These are phyloP conservation scores for Cepaea hortensis DNA, from an alignment of 2,888 invertebrate genomes.

Conservation along the genomic window DNA sequence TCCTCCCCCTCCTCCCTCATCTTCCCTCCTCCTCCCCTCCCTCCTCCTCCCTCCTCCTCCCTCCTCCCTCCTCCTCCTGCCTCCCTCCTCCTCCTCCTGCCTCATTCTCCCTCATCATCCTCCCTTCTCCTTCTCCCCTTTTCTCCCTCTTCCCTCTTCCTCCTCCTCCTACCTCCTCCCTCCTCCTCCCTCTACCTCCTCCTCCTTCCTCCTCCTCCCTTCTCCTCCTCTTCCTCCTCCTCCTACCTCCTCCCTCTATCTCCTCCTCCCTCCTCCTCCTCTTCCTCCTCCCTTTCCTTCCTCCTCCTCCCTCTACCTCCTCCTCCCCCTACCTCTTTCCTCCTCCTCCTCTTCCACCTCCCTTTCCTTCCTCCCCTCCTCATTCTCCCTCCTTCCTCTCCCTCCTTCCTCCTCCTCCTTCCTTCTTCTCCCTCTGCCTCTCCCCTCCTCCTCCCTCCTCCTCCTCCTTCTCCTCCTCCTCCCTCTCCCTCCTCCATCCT, in stretches of 20 bases:
- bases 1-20: too few relatives aligned
- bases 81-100: too few relatives aligned
- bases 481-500: too few relatives aligned
- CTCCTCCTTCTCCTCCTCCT: slow-evolving; percentile 1
- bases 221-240: too few relatives aligned
- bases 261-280: too few relatives aligned
- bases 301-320: too few relatives aligned
- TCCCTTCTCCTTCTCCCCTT: background rate
- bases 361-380: background rate
- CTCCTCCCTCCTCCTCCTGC: too few relatives aligned
- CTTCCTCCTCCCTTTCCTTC: background rate
- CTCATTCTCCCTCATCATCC: background rate
- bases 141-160: too few relatives aligned
- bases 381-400: too few relatives aligned
- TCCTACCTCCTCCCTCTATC: background rate
- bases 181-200: background rate
- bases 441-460: background rate
- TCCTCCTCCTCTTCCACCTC: background rate
- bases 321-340: too few relatives aligned
- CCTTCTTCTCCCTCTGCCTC: background rate
- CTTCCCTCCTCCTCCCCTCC: slow-evolving; percentile 14
- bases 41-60: background rate
- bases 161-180: too few relatives aligned
- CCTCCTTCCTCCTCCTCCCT: background rate
- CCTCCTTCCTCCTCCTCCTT: background rate